These are phyloP conservation scores for Archaeoteleia sp. DNA, from an alignment of 2,888 invertebrate genomes.

Conservation along the genomic window DNA sequence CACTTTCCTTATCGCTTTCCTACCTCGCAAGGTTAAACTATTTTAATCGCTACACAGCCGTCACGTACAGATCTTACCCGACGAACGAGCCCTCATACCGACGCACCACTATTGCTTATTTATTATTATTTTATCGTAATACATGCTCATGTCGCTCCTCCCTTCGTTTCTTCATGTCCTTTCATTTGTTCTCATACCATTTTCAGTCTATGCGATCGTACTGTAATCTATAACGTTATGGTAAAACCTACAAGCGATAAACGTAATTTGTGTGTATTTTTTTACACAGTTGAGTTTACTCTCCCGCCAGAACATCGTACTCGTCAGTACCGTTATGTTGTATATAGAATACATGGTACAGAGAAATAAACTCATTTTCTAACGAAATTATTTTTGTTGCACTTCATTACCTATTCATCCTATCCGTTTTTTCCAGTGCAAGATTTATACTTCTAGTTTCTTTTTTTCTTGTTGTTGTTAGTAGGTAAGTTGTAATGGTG, in stretches of 20 bases:
- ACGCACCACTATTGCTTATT: constrained; percentile 74
- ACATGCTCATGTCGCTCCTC: constrained; percentile 47
- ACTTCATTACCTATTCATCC: constrained; percentile 25
- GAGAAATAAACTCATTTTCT: constrained; percentile 75
- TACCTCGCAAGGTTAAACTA: constrained; percentile 55
- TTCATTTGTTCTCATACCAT: constrained; percentile 44
- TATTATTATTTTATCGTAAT: constrained; percentile 65
- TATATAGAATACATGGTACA: constrained; percentile 74
- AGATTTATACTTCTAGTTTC: too few relatives aligned
- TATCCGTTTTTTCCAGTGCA: too few relatives aligned
- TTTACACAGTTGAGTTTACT: constrained; percentile 67
- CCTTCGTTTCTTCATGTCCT: constrained; percentile 40
- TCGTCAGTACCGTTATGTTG: constrained; percentile 73
- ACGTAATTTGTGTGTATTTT: constrained; percentile 63
- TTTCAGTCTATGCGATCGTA: constrained; percentile 47
- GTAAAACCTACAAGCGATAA: constrained; percentile 58
- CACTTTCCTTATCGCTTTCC: constrained; percentile 29
- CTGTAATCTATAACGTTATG: constrained; percentile 54
- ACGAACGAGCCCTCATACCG: constrained; percentile 65
- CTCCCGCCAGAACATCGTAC: constrained; percentile 64
- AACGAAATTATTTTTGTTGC: constrained; percentile 61
- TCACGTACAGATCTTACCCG: constrained; percentile 73
- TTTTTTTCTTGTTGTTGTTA: too few relatives aligned
- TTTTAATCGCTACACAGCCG: constrained; percentile 58
- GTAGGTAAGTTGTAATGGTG: too few relatives aligned